Conservation (phyloP, 2,888 invertebrate species). For the Coleophora deauratella region DNA sequence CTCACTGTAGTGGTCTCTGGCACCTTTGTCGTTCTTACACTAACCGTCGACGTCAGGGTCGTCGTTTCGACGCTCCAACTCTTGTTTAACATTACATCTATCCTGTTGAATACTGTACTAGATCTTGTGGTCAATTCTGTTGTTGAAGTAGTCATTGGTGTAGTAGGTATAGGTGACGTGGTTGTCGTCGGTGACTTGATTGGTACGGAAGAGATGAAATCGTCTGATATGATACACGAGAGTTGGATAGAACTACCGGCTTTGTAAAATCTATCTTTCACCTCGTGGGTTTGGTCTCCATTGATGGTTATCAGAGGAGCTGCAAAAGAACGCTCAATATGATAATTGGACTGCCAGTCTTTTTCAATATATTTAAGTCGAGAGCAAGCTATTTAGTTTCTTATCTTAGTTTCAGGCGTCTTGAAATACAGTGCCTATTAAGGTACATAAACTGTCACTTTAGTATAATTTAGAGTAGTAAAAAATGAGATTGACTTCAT, state of each 20-base stretch:
- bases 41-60: conserved; percentile 58
- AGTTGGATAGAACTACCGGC: conserved; percentile 83
- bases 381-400: too few relatives aligned
- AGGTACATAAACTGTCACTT: too few relatives aligned
- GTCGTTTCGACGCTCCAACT: conserved; percentile 71
- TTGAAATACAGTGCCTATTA: too few relatives aligned
- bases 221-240: conserved; percentile 72
- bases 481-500: too few relatives aligned
- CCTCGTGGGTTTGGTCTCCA: conserved; percentile 80
- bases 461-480: too few relatives aligned
- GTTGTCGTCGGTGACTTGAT: conserved; percentile 41
- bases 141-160: conserved; percentile 48
- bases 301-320: conserved; percentile 82
- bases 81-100: conserved; percentile 67
- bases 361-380: too few relatives aligned
- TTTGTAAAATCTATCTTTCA: conserved; percentile 82
- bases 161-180: conserved; percentile 33
- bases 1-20: conserved; percentile 39
- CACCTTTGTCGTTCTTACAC: conserved; percentile 51
- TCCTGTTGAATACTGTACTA: conserved; percentile 63
- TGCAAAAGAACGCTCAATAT: conserved; percentile 35
- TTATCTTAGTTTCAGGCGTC: too few relatives aligned
- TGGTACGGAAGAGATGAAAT: conserved; percentile 42
- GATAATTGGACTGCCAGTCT: conserved; percentile 7
- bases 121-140: conserved; percentile 56